phyloP scores from a whole-genome alignment of 2,113 vertebrate genomes.

The Trichechus manatus region DNA sequence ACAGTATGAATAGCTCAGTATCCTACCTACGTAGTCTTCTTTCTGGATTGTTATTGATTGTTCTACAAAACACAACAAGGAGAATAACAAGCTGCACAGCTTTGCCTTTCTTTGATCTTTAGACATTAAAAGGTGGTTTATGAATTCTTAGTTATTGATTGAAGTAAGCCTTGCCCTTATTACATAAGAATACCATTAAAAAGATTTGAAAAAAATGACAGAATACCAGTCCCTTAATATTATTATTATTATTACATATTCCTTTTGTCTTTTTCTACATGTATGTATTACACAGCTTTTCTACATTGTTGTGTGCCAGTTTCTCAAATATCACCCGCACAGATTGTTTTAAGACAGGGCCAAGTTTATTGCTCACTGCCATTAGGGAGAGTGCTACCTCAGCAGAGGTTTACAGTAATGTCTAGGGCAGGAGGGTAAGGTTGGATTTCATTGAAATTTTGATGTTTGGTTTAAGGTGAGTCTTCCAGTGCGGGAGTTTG shows the following conservation, averaged over 20 bases:
- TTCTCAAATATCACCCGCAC: not conserved
- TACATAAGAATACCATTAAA: not conserved
- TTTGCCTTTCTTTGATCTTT: slow-evolving; percentile 44
- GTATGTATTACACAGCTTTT: not conserved
- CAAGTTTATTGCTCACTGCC: not conserved
- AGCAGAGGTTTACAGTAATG: not conserved
- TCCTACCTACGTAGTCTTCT: slow-evolving; percentile 16
- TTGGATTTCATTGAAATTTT: not conserved
- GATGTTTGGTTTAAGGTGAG: not conserved
- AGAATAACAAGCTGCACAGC: not conserved
- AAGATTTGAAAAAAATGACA: not conserved
- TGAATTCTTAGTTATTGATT: not conserved
- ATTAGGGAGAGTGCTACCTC: not conserved
- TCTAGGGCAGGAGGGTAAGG: not conserved
- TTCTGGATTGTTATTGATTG: slow-evolving; percentile 31
- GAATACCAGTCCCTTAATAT: not conserved
- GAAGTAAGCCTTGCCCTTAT: not conserved
- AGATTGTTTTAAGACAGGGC: not conserved
- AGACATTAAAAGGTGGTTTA: not conserved
- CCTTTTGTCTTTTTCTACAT: not conserved
- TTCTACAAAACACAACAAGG: not conserved
- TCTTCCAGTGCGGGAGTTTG: not conserved
- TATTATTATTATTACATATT: not conserved
- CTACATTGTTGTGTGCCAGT: not conserved
- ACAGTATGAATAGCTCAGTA: slow-evolving; percentile 29